Base-by-base conservation (phyloP, 2,797 vertebrate genomes). In the Setipinna tenuifilis region DNA sequence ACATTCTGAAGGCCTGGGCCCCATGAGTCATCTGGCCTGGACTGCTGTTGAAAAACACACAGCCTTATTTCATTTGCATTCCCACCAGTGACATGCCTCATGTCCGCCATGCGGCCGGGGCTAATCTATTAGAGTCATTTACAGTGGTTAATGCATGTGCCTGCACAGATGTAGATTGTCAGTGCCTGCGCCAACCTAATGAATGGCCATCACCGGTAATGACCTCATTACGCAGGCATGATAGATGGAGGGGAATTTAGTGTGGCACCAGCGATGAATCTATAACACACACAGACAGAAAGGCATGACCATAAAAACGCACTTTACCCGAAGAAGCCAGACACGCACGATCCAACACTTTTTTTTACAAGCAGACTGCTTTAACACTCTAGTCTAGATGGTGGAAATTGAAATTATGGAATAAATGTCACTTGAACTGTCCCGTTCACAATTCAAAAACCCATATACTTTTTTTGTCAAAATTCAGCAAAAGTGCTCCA, bases 81-180 rank as follows among this genome's bases (percentile, higher is more conserved):
- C 71, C 14, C 31, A 68, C 65, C 71, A 44, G 17, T 78, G 41
- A 78, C 41, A 78, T 44, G 71, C 16, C 71, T 21, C 35, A 16
- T 44, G 71, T 78, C 71, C 17, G 71, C 17, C 10, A 16, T 44
- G 71, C 19, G 0, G 71, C 16, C 19, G 28, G 19, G 50, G 7
- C 9, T 75, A 19, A 75, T 41, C 35, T 44, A 41, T 35, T 71
- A 19, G 28, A 35, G 71, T 44, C 17, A 44, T 78, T 78, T 78
- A 12, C 17, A 21, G 35, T 10, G 6, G 31, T 21, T 78, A 41
- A 78, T 78, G 71, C 3, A 21, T 78, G 35, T 78, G 35, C 35
- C 71, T 41, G 16, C 71, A 44, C 71, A 78, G 31, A 28, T 75
- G 68, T 75, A 75, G 31, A 75, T 75, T 75, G 68, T 75, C 68